These are phyloP conservation scores for Leuciscus idus DNA, from an alignment of 2,113 vertebrate genomes.

Conservation along the genomic window DNA sequence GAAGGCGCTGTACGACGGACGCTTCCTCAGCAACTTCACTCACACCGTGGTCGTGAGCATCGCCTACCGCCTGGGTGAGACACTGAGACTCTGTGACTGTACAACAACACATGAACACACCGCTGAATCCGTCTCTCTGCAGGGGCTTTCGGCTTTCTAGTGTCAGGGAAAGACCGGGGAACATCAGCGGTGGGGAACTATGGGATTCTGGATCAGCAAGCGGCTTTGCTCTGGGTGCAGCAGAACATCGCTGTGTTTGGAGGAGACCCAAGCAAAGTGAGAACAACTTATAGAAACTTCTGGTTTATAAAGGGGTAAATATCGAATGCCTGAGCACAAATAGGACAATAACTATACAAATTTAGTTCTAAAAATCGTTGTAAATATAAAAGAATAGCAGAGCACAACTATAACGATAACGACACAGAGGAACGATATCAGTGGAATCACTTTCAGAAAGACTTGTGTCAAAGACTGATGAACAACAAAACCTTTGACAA, in stretches of 20 bases:
- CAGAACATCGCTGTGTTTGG: slow-evolving; percentile 75
- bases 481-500: too few relatives aligned
- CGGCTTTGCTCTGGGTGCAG: slow-evolving; percentile 77
- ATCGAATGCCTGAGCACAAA: too few relatives aligned
- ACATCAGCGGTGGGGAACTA: slow-evolving; percentile 73
- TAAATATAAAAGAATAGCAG: too few relatives aligned
- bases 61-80: slow-evolving; percentile 77
- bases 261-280: slow-evolving; percentile 74
- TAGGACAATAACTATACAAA: background rate
- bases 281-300: too few relatives aligned
- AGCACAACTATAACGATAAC: too few relatives aligned
- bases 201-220: slow-evolving; percentile 80
- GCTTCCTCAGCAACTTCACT: slow-evolving; percentile 78
- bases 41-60: slow-evolving; percentile 72
- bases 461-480: too few relatives aligned
- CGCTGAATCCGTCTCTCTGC: slow-evolving; percentile 12
- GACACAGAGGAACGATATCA: too few relatives aligned
- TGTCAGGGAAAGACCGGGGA: slow-evolving; percentile 71
- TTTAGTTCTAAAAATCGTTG: background rate
- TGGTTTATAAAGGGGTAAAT: background rate
- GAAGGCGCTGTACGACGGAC: slow-evolving; percentile 77
- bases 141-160: slow-evolving; percentile 81
- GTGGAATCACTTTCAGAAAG: too few relatives aligned
- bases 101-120: background rate
- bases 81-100: too few relatives aligned